phyloP scores from a whole-genome alignment of 1,140 invertebrate genomes.

The Dicyema japonicum region DNA sequence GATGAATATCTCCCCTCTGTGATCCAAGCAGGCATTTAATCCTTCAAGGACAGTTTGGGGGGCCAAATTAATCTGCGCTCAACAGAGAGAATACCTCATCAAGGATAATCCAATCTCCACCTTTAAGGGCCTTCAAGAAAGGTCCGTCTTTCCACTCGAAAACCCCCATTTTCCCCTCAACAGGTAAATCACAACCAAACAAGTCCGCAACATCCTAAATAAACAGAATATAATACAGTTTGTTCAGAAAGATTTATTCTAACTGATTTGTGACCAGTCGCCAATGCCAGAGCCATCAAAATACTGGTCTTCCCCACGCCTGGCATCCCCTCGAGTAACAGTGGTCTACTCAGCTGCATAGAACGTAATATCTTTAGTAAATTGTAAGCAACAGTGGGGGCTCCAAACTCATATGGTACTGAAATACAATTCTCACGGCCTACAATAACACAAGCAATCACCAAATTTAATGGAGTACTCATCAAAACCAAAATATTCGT shows the following conservation, averaged over 20 bases:
- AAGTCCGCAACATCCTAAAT: conserved; percentile 62
- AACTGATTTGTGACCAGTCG: conserved; percentile 40
- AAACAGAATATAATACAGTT: conserved; percentile 28
- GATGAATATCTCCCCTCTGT: conserved; percentile 68
- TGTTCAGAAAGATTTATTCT: conserved; percentile 91
- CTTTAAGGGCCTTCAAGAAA: conserved; percentile 54
- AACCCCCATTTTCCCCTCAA: conserved; percentile 43
- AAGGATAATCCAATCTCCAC: conserved; percentile 72
- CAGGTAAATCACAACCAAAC: conserved; percentile 80
- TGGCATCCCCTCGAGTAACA: conserved; percentile 77
- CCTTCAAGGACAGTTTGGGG: conserved; percentile 90
- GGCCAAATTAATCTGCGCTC: conserved; percentile 47
- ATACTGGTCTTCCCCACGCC: conserved; percentile 88
- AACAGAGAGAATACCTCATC: conserved; percentile 35
- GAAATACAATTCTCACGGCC: neutral
- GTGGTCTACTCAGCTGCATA: conserved; percentile 47
- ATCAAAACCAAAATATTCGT: neutral
- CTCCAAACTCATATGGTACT: conserved; percentile 19
- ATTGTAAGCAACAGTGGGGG: conserved; percentile 49
- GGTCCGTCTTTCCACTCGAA: conserved; percentile 88
- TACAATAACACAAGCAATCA: neutral
- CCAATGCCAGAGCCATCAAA: conserved; percentile 53
- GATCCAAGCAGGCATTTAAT: conserved; percentile 85
- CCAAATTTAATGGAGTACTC: neutral
- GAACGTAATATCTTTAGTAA: conserved; percentile 45